Base-by-base conservation (phyloP, 2,888 invertebrate species). In the Xestobium rufovillosum region DNA sequence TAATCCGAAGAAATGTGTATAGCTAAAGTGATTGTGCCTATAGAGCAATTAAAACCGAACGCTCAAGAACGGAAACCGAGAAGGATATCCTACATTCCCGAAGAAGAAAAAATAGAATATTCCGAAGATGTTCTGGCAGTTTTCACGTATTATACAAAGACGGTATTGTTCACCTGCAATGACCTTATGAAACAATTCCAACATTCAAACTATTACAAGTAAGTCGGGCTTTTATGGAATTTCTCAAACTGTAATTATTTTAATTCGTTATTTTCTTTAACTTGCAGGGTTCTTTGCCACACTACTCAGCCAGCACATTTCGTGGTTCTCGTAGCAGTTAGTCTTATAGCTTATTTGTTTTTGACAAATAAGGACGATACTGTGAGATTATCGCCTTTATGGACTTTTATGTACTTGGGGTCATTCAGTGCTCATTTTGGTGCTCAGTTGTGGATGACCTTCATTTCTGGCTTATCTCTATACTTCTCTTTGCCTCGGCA, bases 381-480 rank as follows among this genome's bases (percentile, higher is more conserved):
- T 10, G 53, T 53, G 14, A 51, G 59, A 38, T 56, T 59, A 16
- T 70, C 70, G 2, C 60, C 61, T 14, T 38, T 66, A 31, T 73
- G 75, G 68, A 69, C 73, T 31, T 73, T 88, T 38, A 64, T 84
- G 14, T 89, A 90, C 63, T 69, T 91, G 17, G 76, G 76, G 1
- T 77, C 84, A 4, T 84, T 90, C 50, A 80, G 84, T 44, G 76
- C 79, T 38, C 88, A 90, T 61, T 79, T 88, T 50, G 91, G 91
- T 17, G 75, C 87, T 12, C 90, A 91, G 68, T 76, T 90, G 47
- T 91, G 91, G 91, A 91, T 91, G 86, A 89, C 90, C 8, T 84
- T 91, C 57, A 75, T 91, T 19, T 90, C 90, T 56, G 91, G 91
- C 46, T 67, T 91, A 34, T 80, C 89, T 37, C 70, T 91, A 36